Conservation (phyloP, 2,888 invertebrate species). For the Macrosoma leucophasiata region DNA sequence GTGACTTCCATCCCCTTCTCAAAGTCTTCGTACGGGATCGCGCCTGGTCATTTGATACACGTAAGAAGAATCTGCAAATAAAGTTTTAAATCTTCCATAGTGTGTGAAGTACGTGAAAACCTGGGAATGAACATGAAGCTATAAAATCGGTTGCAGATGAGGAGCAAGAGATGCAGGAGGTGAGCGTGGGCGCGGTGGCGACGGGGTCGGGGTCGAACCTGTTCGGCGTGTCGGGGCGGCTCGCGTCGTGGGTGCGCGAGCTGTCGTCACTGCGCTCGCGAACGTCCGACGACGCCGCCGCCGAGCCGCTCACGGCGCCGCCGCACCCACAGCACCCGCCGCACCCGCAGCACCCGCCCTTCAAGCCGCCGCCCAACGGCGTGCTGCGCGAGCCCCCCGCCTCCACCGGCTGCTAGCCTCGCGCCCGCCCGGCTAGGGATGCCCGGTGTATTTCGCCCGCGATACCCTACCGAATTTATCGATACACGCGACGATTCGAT, state of each 20-base stretch:
- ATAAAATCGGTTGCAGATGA: conserved; percentile 59
- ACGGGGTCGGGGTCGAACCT: conserved; percentile 66
- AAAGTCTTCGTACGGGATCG: no score
- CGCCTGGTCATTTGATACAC: no score
- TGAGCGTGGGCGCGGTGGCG: conserved; percentile 67
- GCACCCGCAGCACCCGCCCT: conserved; percentile 16
- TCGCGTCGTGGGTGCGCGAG: conserved; percentile 70
- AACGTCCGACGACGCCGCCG: conserved; percentile 55
- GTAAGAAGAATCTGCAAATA: no score
- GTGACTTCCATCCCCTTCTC: no score
- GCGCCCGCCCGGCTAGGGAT: conserved; percentile 27
- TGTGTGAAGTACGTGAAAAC: no score
- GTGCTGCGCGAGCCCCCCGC: conserved; percentile 30
- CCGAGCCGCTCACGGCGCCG: conserved; percentile 45
- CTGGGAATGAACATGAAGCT: no score
- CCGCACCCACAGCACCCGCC: conserved; percentile 26
- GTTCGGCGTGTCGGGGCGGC: conserved; percentile 69
- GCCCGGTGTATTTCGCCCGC: conserved; percentile 21
- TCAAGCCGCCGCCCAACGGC: conserved; percentile 42
- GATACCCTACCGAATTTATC: no score
- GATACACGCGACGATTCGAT: no score
- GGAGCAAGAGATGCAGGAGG: conserved; percentile 56
- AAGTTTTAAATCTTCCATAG: no score
- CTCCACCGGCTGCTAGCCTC: conserved; percentile 30
- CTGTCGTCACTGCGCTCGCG: conserved; percentile 63